phyloP scores from a whole-genome alignment of 2,888 invertebrate genomes.

The Pristionchus maxplancki region DNA sequence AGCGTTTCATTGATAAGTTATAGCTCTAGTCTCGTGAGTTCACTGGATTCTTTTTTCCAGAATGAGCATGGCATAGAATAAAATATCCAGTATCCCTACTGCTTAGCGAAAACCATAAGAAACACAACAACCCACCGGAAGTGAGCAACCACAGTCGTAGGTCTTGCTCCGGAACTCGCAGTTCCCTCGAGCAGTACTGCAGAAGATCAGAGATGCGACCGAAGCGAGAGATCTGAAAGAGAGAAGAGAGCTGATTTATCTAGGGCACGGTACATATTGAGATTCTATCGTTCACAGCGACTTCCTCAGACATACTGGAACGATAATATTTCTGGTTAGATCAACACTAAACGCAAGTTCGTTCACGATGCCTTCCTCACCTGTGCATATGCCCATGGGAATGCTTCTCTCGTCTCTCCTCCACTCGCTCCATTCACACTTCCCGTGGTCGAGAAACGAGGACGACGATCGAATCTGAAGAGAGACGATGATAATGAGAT shows the following conservation, averaged over 20 bases:
- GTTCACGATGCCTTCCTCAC: no score
- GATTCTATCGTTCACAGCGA: no score
- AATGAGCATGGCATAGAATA: no score
- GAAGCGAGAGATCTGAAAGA: constrained; percentile 39
- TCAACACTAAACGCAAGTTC: no score
- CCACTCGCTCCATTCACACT: constrained; percentile 28
- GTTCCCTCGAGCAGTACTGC: not conserved
- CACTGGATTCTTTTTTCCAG: no score
- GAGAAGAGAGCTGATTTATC: not conserved
- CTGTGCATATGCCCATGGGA: constrained; percentile 11
- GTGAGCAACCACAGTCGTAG: constrained; percentile 46
- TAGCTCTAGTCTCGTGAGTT: not conserved
- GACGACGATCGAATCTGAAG: constrained; percentile 45
- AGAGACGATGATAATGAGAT: not conserved
- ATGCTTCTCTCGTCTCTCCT: not conserved
- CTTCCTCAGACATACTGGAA: no score
- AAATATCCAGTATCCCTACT: no score
- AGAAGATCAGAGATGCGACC: constrained; percentile 47
- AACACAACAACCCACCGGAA: not conserved
- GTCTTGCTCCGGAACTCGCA: constrained; percentile 23
- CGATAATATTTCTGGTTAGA: no score
- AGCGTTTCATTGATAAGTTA: not conserved
- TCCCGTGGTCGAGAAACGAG: constrained; percentile 35
- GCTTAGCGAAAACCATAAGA: not conserved
- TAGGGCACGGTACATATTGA: no score